phyloP scores from a whole-genome alignment of 2,113 vertebrate genomes.

The Anguilla rostrata region DNA sequence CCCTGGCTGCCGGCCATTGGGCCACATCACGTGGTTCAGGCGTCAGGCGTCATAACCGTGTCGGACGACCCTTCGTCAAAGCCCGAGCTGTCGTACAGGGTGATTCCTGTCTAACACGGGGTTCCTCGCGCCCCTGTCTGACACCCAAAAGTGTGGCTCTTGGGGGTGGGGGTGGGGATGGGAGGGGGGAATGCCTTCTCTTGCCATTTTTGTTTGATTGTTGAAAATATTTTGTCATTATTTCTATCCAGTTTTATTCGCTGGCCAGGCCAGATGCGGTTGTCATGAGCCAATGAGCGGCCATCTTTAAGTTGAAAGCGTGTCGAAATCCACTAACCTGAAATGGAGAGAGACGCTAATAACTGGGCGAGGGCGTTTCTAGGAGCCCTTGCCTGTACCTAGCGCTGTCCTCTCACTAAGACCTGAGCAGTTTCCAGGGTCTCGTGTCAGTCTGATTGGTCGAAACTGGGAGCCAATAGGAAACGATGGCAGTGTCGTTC shows the following conservation, averaged over 20 bases:
- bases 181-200: neutral
- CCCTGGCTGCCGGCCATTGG: neutral
- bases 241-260: neutral
- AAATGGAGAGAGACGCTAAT: neutral
- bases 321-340: neutral
- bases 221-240: neutral
- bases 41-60: neutral
- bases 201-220: neutral
- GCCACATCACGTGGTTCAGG: neutral
- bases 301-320: neutral
- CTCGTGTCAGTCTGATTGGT: neutral
- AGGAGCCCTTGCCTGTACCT: neutral
- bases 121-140: neutral
- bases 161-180: neutral
- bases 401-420: neutral
- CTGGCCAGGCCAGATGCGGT: neutral
- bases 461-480: neutral
- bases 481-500: neutral
- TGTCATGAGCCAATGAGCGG: neutral
- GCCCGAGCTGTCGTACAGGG: neutral
- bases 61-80: neutral
- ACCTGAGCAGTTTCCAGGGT: neutral
- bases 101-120: neutral
- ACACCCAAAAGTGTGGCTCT: neutral
- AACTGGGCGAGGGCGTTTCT: neutral